phyloP scores from a whole-genome alignment of 2,797 vertebrate genomes.

The Chaetophractus vellerosus region DNA sequence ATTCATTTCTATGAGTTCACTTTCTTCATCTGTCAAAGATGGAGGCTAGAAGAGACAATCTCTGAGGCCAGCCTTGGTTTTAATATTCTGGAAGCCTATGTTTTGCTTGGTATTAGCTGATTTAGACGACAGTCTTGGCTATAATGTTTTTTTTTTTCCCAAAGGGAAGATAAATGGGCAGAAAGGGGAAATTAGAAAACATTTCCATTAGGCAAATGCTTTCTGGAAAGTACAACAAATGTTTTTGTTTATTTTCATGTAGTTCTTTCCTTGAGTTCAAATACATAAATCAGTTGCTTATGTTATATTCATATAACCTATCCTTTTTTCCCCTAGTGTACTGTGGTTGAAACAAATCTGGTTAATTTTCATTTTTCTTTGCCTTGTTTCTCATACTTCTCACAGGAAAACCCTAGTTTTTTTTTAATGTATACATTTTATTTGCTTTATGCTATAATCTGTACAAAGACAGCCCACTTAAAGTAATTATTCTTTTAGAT shows the following conservation, averaged over 20 bases:
- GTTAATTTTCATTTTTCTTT: not conserved
- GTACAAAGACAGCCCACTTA: not conserved
- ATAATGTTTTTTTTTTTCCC: slow-evolving; percentile 39
- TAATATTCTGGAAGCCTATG: not conserved
- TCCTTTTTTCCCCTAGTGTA: slow-evolving; percentile 1
- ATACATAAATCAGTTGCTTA: slow-evolving; percentile 31
- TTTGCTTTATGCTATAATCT: not conserved
- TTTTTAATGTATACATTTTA: not conserved
- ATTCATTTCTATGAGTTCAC: not conserved
- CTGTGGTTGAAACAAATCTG: not conserved
- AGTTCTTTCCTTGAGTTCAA: slow-evolving; percentile 44
- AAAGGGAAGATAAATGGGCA: slow-evolving; percentile 24
- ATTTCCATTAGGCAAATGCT: slow-evolving; percentile 68
- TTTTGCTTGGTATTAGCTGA: not conserved
- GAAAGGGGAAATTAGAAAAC: slow-evolving; percentile 58
- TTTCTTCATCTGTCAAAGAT: slow-evolving; percentile 2
- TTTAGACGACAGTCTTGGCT: not conserved
- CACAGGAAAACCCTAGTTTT: not conserved
- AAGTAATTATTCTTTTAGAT: slow-evolving; percentile 11
- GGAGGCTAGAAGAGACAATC: not conserved
- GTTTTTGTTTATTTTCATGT: slow-evolving; percentile 67
- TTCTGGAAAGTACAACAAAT: slow-evolving; percentile 67
- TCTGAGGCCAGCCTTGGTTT: not conserved
- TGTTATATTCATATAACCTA: slow-evolving; percentile 9
- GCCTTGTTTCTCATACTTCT: not conserved